These are phyloP conservation scores for Lophius americanus DNA, from an alignment of 2,797 vertebrate genomes.

Conservation along the genomic window DNA sequence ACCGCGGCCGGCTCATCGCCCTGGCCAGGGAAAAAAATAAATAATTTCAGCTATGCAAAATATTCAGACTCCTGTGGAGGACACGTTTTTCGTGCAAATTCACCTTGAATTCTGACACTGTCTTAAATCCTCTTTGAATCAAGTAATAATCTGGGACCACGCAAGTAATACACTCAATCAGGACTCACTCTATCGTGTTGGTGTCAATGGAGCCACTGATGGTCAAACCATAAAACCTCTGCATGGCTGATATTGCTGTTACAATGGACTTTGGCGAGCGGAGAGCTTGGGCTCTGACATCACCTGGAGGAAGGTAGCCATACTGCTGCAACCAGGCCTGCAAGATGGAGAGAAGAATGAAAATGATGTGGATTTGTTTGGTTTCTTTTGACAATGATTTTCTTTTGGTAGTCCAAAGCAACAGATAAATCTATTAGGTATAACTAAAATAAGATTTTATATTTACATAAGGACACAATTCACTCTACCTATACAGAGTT, in stretches of 20 bases:
- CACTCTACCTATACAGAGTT: too few species aligned
- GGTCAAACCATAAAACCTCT: constrained; percentile 89
- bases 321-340: constrained; percentile 93
- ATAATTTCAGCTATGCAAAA: constrained; percentile 4
- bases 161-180: not conserved
- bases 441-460: too few species aligned
- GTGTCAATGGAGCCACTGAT: constrained; percentile 86
- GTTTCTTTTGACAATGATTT: not conserved
- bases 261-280: constrained; percentile 87
- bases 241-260: constrained; percentile 88
- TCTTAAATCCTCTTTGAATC: not conserved
- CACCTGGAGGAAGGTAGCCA: constrained; percentile 92
- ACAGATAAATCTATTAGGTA: too few species aligned
- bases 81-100: not conserved
- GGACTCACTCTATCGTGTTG: constrained; percentile 86
- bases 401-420: not conserved
- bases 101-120: not conserved
- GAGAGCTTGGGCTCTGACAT: constrained; percentile 87
- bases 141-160: not conserved
- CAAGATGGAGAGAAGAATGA: constrained; percentile 10
- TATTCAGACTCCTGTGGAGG: not conserved
- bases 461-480: too few species aligned
- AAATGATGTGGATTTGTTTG: not conserved
- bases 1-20: constrained; percentile 89
- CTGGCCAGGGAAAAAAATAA: constrained; percentile 65